Evolutionary conservation across 1,140 invertebrate genomes (phyloP).

Genomic region (Leptinotarsa texana): DNA sequence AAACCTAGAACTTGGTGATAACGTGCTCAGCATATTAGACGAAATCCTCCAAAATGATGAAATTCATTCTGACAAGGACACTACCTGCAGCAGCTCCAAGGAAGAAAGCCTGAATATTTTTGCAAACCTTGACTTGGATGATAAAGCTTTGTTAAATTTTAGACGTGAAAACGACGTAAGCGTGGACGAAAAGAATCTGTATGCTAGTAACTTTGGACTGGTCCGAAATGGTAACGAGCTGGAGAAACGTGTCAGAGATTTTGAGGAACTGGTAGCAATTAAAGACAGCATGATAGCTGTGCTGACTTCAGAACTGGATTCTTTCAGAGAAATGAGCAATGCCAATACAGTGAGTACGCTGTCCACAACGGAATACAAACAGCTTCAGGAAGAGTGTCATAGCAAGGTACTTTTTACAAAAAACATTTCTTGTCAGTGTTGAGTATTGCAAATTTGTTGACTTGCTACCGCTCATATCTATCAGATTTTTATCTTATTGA

Average conservation of each 20-base stretch:
- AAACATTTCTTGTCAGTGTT: too few relatives aligned
- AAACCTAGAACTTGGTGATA: conserved; percentile 29
- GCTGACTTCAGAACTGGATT: conserved; percentile 56
- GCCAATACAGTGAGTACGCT: conserved; percentile 54
- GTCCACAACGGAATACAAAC: conserved; percentile 59
- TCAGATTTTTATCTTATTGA: too few relatives aligned
- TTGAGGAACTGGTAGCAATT: conserved; percentile 54
- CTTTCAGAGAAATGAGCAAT: conserved; percentile 48
- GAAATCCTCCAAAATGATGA: conserved; percentile 49
- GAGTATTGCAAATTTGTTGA: too few relatives aligned
- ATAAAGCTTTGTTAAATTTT: conserved; percentile 49
- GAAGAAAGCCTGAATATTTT: conserved; percentile 52
- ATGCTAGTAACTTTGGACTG: conserved; percentile 29
- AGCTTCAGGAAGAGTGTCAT: conserved; percentile 57
- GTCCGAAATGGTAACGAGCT: conserved; percentile 45
- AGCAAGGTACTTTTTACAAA: conserved; percentile 42
- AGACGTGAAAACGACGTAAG: conserved; percentile 24
- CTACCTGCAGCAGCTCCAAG: conserved; percentile 26
- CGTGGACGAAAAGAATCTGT: conserved; percentile 28
- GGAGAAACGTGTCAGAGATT: conserved; percentile 52
- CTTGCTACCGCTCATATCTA: too few relatives aligned
- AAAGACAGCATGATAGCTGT: conserved; percentile 57
- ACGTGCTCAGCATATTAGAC: conserved; percentile 50
- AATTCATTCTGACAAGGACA: conserved; percentile 40
- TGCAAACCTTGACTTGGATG: conserved; percentile 49